These are phyloP conservation scores for Mesaphorura yosii DNA, from an alignment of 1,140 invertebrate species.

Conservation along the genomic window DNA sequence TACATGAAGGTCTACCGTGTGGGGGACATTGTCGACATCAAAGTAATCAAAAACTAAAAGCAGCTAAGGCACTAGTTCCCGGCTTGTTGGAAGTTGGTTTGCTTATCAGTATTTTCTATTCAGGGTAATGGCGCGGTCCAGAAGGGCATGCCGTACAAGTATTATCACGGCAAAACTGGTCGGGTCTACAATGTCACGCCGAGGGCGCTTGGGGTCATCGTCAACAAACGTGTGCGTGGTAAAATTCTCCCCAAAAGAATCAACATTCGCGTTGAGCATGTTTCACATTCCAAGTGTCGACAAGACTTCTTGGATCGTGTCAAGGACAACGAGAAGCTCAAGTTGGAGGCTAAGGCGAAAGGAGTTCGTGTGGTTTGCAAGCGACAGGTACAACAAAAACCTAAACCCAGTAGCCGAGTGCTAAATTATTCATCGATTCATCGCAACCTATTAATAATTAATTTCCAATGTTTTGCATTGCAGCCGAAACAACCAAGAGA, in stretches of 20 bases:
- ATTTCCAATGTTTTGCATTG: constrained; percentile 25
- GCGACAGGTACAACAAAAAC: constrained; percentile 48
- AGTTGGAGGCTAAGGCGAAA: constrained; percentile 71
- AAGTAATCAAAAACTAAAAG: no score
- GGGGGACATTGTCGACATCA: constrained; percentile 97
- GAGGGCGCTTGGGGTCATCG: constrained; percentile 93
- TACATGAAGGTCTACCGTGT: constrained; percentile 97
- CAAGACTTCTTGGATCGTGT: constrained; percentile 89
- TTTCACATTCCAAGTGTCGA: constrained; percentile 92
- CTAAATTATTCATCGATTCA: not conserved
- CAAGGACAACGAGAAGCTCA: constrained; percentile 71
- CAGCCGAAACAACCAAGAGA: constrained; percentile 65
- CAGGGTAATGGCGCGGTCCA: constrained; percentile 98
- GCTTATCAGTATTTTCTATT: no score
- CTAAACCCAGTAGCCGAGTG: not conserved
- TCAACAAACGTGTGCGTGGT: constrained; percentile 95
- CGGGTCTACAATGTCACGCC: constrained; percentile 94
- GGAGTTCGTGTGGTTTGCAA: constrained; percentile 60
- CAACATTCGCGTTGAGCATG: constrained; percentile 93
- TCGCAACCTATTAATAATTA: no score
- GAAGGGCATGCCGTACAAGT: constrained; percentile 99
- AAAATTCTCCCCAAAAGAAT: constrained; percentile 90
- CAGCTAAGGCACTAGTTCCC: no score
- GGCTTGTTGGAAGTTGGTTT: no score
- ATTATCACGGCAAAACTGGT: constrained; percentile 96